Base-by-base conservation (phyloP, 2,797 vertebrate species). In the Pagetopsis macropterus region DNA sequence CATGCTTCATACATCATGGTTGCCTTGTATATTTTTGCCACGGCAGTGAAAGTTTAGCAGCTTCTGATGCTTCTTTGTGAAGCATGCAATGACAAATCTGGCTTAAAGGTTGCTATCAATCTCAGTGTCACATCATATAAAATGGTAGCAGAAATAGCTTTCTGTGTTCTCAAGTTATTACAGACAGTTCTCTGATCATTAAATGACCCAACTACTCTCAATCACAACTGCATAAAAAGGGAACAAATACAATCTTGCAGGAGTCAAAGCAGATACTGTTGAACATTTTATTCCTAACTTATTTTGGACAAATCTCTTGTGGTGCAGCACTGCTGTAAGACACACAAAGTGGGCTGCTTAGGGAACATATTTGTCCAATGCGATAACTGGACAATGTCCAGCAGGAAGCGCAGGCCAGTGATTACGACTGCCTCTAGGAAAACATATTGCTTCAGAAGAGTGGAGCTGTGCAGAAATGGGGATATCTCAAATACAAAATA, bases 401-500 rank as follows among this genome's bases (percentile, higher is more conserved):
- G 46, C 72, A 59, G 51, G 57, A 78, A 61, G n/a, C 55, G 56
- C 33, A 71, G 67, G 50, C 37, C 45, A 37, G 15, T 54, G 50
- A 60, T 16, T 75, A 50, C 67, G 72, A 62, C 43, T 46, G 46
- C 41, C 71, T 75, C 9, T 23, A 37, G 57, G 43, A 70, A 79
- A 78, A 56, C 60, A 83, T 70, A 59, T 56, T 72, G 64, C 54
- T 69, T 72, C 46, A 77, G 49, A 51, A 74, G 45, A 76, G 16
- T 68, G 16, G 37, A 70, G 64, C 23, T 79, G 65, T 55, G 64
- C 40, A 79, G 57, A 82, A 77, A 78, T 69, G 46, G 67, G 54
- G 51, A 83, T 56, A 75, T 52, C 66, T 74, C 14, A 57, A 76
- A 84, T 51, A 70, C 33, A 65, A 73, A 80, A 66, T 48, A 64